phyloP scores from a whole-genome alignment of 2,797 vertebrate genomes.

The Silurus lanzhouensis region DNA sequence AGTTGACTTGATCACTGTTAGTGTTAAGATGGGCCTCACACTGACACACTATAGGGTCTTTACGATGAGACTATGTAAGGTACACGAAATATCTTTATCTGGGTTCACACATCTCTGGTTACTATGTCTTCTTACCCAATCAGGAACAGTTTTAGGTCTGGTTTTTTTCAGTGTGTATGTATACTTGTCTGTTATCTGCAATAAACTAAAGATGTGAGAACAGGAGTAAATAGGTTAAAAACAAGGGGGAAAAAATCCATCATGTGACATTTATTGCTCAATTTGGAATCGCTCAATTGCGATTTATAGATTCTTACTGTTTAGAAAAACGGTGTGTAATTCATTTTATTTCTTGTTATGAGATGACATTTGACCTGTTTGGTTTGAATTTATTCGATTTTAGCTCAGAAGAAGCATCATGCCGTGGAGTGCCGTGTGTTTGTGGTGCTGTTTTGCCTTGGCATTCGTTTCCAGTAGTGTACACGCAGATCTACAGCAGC shows the following conservation, averaged over 20 bases:
- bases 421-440: slow-evolving; percentile 1
- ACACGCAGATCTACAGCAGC: slow-evolving; percentile 23
- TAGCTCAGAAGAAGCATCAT: background rate
- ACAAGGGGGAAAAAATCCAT: background rate
- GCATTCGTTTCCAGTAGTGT: slow-evolving; percentile 6
- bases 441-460: slow-evolving; percentile 20
- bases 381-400: background rate
- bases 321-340: background rate
- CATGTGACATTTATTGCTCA: background rate
- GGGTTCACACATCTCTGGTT: no score
- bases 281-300: background rate
- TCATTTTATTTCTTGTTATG: background rate
- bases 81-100: no score
- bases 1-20: background rate
- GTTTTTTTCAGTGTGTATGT: no score
- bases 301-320: background rate
- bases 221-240: background rate
- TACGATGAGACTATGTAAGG: no score
- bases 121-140: no score
- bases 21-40: no score
- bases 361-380: background rate
- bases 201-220: background rate
- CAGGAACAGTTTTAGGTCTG: no score
- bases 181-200: no score
- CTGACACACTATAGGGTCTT: no score